phyloP scores from a whole-genome alignment of 37 sponge, comb jelly and placozoan genomes.

The Mnemiopsis leidyi region DNA sequence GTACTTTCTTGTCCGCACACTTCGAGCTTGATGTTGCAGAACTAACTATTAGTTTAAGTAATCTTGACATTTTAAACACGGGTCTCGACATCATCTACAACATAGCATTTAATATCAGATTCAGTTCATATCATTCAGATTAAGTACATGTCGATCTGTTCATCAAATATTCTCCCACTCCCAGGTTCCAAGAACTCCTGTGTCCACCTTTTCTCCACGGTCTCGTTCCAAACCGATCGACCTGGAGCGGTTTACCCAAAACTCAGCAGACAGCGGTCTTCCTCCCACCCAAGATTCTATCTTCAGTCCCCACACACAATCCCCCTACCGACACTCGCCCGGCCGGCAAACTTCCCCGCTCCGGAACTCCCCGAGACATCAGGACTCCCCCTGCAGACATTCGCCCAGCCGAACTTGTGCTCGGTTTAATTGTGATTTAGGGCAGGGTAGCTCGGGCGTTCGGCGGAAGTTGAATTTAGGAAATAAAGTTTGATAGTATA shows the following conservation, averaged over 20 bases:
- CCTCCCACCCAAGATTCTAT: background rate
- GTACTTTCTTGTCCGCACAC: too few species aligned
- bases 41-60: too few species aligned
- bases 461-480: background rate
- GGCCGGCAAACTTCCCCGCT: background rate
- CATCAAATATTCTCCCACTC: too few species aligned
- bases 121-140: too few species aligned
- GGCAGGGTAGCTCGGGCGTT: background rate
- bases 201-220: background rate
- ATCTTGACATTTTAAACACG: too few species aligned
- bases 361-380: background rate
- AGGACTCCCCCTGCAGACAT: background rate
- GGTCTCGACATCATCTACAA: too few species aligned
- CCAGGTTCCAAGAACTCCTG: slow-evolving; percentile 43
- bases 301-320: background rate
- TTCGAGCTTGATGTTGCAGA: too few species aligned
- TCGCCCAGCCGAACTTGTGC: background rate
- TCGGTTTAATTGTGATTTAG: background rate
- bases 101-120: too few species aligned
- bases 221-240: slow-evolving; percentile 25
- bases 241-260: background rate
- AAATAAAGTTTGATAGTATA: background rate
- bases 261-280: background rate
- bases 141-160: too few species aligned
- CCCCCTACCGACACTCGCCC: background rate